These are phyloP conservation scores for Leptonema lineaticorne DNA, from an alignment of 1,140 invertebrate genomes.

Conservation along the genomic window DNA sequence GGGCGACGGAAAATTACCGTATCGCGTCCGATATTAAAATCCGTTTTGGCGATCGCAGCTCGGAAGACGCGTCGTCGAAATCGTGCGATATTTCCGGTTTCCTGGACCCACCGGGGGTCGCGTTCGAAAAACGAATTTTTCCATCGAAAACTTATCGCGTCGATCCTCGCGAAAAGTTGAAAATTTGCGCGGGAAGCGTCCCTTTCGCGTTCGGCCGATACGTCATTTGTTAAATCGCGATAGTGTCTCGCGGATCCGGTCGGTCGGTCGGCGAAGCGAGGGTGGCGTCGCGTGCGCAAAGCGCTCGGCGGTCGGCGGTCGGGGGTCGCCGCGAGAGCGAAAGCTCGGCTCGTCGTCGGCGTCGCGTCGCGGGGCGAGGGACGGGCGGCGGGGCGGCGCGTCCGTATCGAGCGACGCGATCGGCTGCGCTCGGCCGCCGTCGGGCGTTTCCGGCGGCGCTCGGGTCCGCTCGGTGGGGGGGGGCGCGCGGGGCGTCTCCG, in stretches of 20 bases:
- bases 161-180: no score
- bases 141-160: no score
- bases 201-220: background rate
- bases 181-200: no score
- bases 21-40: no score
- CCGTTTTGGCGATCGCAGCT: no score
- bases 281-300: background rate
- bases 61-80: no score
- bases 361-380: background rate
- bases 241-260: background rate
- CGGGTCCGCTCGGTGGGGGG: background rate
- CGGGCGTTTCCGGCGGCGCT: background rate
- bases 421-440: background rate
- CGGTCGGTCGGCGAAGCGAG: background rate
- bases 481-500: background rate
- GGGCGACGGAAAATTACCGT: no score
- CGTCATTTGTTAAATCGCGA: background rate
- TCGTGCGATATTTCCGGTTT: no score
- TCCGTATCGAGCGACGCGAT: conserved; percentile 7
- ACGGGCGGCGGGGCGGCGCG: background rate
- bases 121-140: no score
- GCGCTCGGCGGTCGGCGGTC: background rate
- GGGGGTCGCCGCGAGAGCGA: background rate
- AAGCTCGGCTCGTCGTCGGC: background rate
- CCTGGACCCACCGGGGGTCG: no score